Evolutionary conservation across 2,888 invertebrate genomes (phyloP), one percentile per base, ranked within the genome.

Genomic region (Thera obeliscata): DNA sequence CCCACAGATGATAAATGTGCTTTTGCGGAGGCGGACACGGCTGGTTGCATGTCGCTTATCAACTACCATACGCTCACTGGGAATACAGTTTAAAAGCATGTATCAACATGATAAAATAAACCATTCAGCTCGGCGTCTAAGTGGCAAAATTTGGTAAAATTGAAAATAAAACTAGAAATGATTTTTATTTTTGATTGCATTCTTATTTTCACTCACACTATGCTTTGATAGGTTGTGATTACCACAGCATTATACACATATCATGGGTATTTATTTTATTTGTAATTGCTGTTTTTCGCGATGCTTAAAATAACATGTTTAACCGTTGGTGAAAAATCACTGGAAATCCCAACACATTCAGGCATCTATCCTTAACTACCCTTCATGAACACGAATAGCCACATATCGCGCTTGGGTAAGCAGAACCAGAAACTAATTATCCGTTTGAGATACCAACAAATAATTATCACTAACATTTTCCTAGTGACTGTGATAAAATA

Each of bases 41-140:
- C 81, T 79, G 84, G 80, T 82, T 79, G 85, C 85, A 85, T 82
- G 84, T 78, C 79, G 82, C 85, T 88, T 89, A 89, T 90, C 90
- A 84, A 81, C 76, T 69, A 71, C 73, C 76, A 74, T 76, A 75
- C 81, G 79, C 67, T 56, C 61, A 59, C 67, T 74, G 73, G 73
- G 71, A 81, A 76, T 80, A 55, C 36, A 33, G n/a, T 50, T 58
- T 5, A 36, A 62, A 59, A 64, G 11, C 11, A 9, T 57, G 35
- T 58, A 56, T 41, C 43, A 43, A 43, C 38, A 56, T 54, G 33
- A 22, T 38, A 12, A 12, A n/a, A 56, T 43, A 43, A 43, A 41
- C 8, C 41, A 7, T 7, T 46, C 2, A 50, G 6, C 22, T 52
- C 2, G 33, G 8, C 33, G 9, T 7, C 43, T 46, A 0, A 1